Percentiles rank a stretch among this genome's conserved stretches.
Conservation (phyloP, 2,888 invertebrate species). For the Synergus itoensis region DNA sequence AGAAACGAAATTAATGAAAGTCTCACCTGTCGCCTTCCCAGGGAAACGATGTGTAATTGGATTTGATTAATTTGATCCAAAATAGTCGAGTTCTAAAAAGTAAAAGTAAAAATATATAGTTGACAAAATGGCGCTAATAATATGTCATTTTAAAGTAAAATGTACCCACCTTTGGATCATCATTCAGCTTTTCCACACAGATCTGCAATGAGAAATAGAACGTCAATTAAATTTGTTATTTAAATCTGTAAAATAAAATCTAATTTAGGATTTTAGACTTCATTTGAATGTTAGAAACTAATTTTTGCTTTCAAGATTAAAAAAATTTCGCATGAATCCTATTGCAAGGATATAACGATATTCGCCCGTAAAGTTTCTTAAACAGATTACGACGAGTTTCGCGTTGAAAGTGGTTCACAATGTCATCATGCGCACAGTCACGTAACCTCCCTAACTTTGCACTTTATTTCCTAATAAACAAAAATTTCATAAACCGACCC, state of each 20-base stretch:
- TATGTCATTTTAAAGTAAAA: neutral
- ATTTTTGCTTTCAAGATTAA: neutral
- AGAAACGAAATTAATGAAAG: constrained; percentile 39
- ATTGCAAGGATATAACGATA: constrained; percentile 33
- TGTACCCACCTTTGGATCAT: constrained; percentile 80
- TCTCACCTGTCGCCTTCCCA: constrained; percentile 82
- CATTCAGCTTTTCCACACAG: constrained; percentile 80
- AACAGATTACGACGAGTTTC: constrained; percentile 40
- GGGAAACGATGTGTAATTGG: constrained; percentile 81
- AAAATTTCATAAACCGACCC: constrained; percentile 16
- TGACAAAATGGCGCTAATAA: neutral
- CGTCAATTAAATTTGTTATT: neutral
- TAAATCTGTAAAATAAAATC: neutral
- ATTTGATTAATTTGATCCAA: constrained; percentile 81
- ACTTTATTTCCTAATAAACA: neutral
- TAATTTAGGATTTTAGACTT: neutral
- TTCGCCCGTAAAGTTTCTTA: constrained; percentile 32
- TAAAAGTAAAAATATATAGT: constrained; percentile 27
- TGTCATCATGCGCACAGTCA: constrained; percentile 24
- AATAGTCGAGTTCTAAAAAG: constrained; percentile 79
- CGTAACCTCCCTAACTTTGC: constrained; percentile 26
- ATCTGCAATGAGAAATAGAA: constrained; percentile 75
- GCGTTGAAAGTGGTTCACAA: constrained; percentile 37
- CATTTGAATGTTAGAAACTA: neutral
- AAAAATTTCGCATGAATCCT: neutral